phyloP scores from a whole-genome alignment of 2,888 invertebrate genomes.

The Neocrepidodera transversa region DNA sequence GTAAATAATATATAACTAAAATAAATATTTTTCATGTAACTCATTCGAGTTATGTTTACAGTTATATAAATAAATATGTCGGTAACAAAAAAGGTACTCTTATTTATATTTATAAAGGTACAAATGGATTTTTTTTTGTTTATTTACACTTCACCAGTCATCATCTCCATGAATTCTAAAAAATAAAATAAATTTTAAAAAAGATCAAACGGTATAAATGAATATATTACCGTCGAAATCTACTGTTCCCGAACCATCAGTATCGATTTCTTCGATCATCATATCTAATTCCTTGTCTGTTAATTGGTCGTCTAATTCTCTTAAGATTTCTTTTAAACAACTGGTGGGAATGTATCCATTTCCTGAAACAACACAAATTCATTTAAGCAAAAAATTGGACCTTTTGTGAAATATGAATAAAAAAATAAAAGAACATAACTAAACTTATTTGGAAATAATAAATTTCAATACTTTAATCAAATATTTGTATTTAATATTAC shows the following conservation, averaged over 20 bases:
- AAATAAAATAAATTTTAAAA: conserved; percentile 49
- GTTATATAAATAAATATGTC: conserved; percentile 37
- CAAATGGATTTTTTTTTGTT: conserved; percentile 16
- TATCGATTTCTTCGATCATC: conserved; percentile 98
- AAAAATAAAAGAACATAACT: too few species aligned
- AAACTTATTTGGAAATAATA: too few species aligned
- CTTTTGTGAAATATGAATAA: too few species aligned
- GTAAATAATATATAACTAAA: conserved; percentile 43
- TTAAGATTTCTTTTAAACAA: conserved; percentile 91
- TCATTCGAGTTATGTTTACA: conserved; percentile 37
- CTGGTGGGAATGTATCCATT: conserved; percentile 94
- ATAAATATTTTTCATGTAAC: conserved; percentile 44
- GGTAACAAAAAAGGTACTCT: conserved; percentile 42
- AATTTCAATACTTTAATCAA: too few species aligned
- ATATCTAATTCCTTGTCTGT: conserved; percentile 94
- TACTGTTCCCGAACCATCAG: conserved; percentile 97
- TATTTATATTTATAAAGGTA: conserved; percentile 32
- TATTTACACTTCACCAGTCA: conserved; percentile 78
- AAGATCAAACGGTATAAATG: neutral
- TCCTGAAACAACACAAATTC: conserved; percentile 65
- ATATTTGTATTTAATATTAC: neutral
- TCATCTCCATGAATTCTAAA: conserved; percentile 96
- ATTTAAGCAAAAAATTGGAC: too few species aligned
- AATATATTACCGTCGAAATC: conserved; percentile 91
- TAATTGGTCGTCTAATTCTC: conserved; percentile 94